Evolutionary conservation across 2,113 vertebrate genomes (phyloP).

Genomic region (Rhabdornis inornatus): DNA sequence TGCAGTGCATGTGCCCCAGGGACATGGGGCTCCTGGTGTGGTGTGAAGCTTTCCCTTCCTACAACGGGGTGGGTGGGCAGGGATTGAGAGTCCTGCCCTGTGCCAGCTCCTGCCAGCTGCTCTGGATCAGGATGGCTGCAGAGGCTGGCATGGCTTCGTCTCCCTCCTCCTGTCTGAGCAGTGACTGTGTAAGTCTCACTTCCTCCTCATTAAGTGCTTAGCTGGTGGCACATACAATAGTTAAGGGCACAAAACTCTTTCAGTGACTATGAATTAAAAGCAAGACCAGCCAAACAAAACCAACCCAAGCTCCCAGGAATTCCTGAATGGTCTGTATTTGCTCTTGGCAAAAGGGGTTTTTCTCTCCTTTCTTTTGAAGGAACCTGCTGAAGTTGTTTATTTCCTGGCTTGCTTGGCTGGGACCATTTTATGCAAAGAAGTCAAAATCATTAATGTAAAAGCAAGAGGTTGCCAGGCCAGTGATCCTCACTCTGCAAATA

Average conservation of each 20-base stretch:
- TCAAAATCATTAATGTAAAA: neutral
- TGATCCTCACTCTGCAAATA: neutral
- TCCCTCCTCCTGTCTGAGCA: neutral
- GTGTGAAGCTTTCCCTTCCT: neutral
- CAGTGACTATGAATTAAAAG: neutral
- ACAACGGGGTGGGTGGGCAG: accelerated
- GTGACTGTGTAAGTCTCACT: neutral
- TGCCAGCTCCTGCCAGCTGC: neutral
- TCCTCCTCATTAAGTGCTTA: neutral
- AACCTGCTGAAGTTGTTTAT: neutral
- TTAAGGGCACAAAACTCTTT: neutral
- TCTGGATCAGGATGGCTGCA: neutral
- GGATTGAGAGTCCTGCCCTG: neutral
- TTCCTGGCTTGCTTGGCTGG: neutral
- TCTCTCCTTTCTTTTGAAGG: neutral
- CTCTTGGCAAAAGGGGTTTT: neutral
- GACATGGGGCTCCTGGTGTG: neutral
- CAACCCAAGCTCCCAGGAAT: neutral
- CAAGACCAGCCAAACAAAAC: neutral
- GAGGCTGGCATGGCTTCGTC: neutral
- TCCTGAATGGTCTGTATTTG: neutral
- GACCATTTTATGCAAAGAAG: neutral
- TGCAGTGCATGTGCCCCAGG: neutral
- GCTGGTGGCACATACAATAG: neutral
- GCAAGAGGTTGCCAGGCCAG: neutral